Evolutionary conservation across 2,797 vertebrate genomes (phyloP).

Genomic region (Lycodopsis pacificus): DNA sequence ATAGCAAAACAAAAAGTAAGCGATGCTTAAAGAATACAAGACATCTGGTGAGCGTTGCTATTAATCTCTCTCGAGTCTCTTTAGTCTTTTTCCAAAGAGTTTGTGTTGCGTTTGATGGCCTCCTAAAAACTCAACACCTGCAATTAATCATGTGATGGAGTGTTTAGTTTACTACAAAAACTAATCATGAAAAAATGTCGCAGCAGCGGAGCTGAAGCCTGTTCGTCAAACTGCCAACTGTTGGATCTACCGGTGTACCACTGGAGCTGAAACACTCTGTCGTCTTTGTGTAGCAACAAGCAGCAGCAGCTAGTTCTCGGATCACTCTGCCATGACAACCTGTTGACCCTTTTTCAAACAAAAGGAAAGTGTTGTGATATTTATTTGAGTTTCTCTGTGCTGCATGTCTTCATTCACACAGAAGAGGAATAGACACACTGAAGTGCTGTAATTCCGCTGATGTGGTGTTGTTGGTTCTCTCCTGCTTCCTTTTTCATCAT

Average conservation of each 20-base stretch:
- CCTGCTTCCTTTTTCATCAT: slow-evolving; percentile 4
- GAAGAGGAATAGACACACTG: not conserved
- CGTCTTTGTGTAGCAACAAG: slow-evolving; percentile 32
- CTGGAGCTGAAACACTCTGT: slow-evolving; percentile 7
- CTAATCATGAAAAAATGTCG: not conserved
- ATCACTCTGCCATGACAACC: slow-evolving; percentile 3
- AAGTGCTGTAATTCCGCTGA: not conserved
- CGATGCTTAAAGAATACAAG: slow-evolving; percentile 33
- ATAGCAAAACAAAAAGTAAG: slow-evolving; percentile 32
- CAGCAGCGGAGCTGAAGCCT: not conserved
- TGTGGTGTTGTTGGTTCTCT: not conserved
- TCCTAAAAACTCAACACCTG: not conserved
- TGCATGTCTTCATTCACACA: not conserved
- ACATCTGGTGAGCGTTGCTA: slow-evolving; percentile 31
- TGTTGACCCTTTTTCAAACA: not conserved
- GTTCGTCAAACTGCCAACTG: not conserved
- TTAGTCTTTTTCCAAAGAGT: slow-evolving; percentile 33
- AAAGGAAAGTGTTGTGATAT: not conserved
- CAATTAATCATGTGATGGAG: slow-evolving; percentile 1
- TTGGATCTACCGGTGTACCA: no score
- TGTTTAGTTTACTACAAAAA: slow-evolving; percentile 9
- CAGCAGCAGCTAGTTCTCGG: slow-evolving; percentile 1
- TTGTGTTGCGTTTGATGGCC: slow-evolving; percentile 15
- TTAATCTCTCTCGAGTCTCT: slow-evolving; percentile 52
- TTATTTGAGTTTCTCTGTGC: not conserved